phyloP scores from a whole-genome alignment of 1,140 invertebrate species.

The Brachionus rubens region DNA sequence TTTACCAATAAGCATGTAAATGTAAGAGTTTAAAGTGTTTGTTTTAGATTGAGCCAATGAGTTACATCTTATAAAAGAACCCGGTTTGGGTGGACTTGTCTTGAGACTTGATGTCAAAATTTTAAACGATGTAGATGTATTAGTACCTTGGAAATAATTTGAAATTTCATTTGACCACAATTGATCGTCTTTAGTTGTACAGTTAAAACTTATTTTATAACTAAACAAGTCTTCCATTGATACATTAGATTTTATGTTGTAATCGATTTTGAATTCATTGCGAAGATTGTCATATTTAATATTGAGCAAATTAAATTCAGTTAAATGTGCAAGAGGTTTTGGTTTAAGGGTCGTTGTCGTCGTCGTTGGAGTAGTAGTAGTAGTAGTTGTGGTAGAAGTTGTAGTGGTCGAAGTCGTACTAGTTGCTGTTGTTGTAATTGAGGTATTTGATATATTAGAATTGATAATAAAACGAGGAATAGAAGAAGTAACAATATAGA shows the following conservation, averaged over 20 bases:
- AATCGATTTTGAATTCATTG: conserved; percentile 10
- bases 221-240: not conserved
- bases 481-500: no score
- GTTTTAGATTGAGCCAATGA: not conserved
- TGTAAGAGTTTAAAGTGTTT: not conserved
- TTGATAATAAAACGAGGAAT: no score
- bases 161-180: not conserved
- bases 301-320: not conserved
- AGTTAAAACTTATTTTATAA: not conserved
- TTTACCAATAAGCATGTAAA: not conserved
- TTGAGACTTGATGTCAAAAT: not conserved
- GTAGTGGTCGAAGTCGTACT: not conserved
- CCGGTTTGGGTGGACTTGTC: not conserved
- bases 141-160: not conserved
- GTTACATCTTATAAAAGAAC: not conserved
- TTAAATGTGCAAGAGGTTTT: not conserved
- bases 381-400: not conserved
- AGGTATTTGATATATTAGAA: no score
- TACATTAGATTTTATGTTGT: not conserved
- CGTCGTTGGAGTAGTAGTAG: not conserved
- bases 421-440: not conserved
- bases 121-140: no score
- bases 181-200: conserved; percentile 1
- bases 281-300: not conserved
- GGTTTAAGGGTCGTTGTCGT: not conserved